Evolutionary conservation across 1,140 invertebrate genomes (phyloP).

Genomic region (Dolichoris vasculosae): DNA sequence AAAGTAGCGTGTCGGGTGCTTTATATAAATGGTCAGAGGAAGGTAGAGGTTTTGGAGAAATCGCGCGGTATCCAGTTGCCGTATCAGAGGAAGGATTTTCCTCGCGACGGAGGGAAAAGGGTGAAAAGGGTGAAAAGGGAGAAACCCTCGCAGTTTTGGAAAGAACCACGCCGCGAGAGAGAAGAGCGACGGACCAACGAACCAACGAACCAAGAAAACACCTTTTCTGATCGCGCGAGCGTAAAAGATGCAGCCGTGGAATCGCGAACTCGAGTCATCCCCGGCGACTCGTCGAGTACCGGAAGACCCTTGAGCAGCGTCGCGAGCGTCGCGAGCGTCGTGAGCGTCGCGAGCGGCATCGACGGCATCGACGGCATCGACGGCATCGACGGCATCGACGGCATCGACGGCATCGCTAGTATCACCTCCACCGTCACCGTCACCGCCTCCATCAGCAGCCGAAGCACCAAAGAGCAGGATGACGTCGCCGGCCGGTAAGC

Average conservation of each 20-base stretch:
- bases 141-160: not conserved
- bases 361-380: too few relatives aligned
- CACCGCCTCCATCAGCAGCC: too few relatives aligned
- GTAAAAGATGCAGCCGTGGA: not conserved
- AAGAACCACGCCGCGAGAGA: not conserved
- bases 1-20: not conserved
- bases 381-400: too few relatives aligned
- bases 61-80: not conserved
- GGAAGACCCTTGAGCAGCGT: slow-evolving; percentile 59
- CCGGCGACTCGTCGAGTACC: not conserved
- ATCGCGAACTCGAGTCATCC: not conserved
- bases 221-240: not conserved
- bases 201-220: too few relatives aligned
- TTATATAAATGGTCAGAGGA: not conserved
- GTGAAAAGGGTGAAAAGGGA: not conserved
- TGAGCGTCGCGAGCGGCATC: too few relatives aligned
- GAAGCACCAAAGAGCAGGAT: too few relatives aligned
- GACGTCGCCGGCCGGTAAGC: slow-evolving; percentile 75
- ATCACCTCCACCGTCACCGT: too few relatives aligned
- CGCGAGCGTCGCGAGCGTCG: too few relatives aligned
- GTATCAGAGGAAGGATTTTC: not conserved
- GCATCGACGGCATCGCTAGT: too few relatives aligned
- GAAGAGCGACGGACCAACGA: not conserved
- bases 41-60: not conserved
- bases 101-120: not conserved